These are phyloP conservation scores for Papilio glaucus DNA, from an alignment of 1,140 invertebrate species.

Conservation along the genomic window DNA sequence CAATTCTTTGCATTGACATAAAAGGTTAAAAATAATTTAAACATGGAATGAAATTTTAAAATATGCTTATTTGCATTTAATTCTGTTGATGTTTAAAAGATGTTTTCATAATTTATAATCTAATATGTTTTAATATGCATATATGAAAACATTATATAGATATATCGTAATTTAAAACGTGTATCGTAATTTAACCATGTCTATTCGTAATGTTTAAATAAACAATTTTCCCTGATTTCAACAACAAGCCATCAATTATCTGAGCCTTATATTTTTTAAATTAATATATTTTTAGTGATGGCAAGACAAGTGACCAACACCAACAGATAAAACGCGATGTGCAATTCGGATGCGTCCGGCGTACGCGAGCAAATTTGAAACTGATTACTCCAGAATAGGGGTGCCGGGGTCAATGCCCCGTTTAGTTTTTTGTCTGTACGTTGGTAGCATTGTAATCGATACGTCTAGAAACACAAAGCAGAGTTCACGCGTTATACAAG, in stretches of 20 bases:
- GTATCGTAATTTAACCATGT: background rate
- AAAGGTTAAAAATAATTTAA: no score
- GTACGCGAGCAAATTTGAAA: constrained; percentile 37
- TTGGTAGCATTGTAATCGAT: constrained; percentile 56
- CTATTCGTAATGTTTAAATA: background rate
- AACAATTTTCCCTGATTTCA: background rate
- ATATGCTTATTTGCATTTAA: no score
- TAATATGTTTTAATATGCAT: no score
- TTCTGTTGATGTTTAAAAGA: no score
- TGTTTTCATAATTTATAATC: no score
- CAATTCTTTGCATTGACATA: background rate
- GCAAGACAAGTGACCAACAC: constrained; percentile 15
- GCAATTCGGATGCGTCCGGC: constrained; percentile 32
- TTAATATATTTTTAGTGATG: background rate
- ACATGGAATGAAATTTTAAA: no score
- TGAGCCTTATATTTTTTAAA: background rate
- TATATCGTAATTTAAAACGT: no score
- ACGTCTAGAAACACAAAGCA: constrained; percentile 52
- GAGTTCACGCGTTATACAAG: constrained; percentile 37
- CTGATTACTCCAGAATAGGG: constrained; percentile 60
- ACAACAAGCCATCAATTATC: background rate
- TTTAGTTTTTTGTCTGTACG: constrained; percentile 57
- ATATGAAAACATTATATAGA: no score
- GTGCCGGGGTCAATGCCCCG: constrained; percentile 54
- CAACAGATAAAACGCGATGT: constrained; percentile 28